phyloP scores from a whole-genome alignment of 2,797 vertebrate genomes.

The Gymnothorax javanicus region DNA sequence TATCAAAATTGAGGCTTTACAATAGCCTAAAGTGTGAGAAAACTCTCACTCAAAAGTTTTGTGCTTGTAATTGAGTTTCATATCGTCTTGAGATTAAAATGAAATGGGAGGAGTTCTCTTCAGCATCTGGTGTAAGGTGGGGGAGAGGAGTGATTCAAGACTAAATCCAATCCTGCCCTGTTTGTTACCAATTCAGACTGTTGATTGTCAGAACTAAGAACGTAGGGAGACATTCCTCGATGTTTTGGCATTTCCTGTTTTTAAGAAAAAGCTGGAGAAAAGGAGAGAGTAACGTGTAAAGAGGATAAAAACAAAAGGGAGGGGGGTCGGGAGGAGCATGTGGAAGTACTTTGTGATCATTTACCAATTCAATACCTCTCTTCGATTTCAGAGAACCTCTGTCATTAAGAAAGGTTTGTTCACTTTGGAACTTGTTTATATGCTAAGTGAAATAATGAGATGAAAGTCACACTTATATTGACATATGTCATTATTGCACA shows the following conservation, averaged over 20 bases:
- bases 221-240: conserved; percentile 31
- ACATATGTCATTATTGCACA: not conserved
- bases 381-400: conserved; percentile 24
- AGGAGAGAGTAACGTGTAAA: not conserved
- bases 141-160: conserved; percentile 4
- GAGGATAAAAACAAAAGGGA: not conserved
- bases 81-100: not conserved
- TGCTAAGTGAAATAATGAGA: not conserved
- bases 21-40: not conserved
- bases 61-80: not conserved
- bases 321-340: not conserved
- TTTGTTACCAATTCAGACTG: conserved; percentile 15
- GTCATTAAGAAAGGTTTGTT: not conserved
- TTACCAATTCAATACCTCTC: not conserved
- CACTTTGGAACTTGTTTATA: not conserved
- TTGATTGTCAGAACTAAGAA: conserved; percentile 28
- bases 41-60: not conserved
- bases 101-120: not conserved
- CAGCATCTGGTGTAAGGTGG: not conserved
- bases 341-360: not conserved
- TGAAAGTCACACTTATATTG: not conserved
- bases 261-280: conserved; percentile 22
- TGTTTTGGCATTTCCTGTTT: conserved; percentile 43
- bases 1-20: not conserved
- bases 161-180: conserved; percentile 12